Conservation (phyloP, 2,797 vertebrate species). For the Chrysocyon brachyurus region DNA sequence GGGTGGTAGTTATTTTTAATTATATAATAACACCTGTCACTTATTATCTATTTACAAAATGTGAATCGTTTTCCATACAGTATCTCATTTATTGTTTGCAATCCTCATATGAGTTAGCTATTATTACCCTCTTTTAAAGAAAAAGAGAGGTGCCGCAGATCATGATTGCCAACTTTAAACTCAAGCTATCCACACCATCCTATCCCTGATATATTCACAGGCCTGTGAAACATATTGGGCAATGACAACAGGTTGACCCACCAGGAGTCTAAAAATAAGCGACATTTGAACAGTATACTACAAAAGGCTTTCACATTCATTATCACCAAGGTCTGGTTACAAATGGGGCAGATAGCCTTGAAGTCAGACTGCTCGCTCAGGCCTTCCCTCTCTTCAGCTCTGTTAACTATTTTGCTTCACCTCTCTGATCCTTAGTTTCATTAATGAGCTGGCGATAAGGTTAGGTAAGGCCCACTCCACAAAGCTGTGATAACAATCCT, state of each 20-base stretch:
- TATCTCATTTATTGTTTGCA: background rate
- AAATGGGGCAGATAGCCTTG: background rate
- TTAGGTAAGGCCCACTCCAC: background rate
- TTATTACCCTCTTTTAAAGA: background rate
- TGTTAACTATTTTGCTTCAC: background rate
- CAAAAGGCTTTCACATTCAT: background rate
- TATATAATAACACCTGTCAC: background rate
- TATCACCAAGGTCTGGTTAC: background rate
- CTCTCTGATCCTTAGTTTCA: background rate
- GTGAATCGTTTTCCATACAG: background rate
- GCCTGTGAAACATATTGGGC: background rate
- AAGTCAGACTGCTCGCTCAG: background rate
- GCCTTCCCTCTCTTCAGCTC: background rate
- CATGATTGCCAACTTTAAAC: background rate
- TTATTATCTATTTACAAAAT: constrained; percentile 1
- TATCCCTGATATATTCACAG: background rate
- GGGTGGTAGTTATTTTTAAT: background rate
- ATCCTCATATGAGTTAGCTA: background rate
- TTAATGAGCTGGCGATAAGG: background rate
- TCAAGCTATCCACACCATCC: background rate
- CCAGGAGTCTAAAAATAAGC: background rate
- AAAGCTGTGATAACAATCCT: background rate
- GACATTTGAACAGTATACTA: background rate
- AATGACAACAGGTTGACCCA: background rate
- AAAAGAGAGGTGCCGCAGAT: background rate